Conservation (phyloP, 1,140 invertebrate genomes). For the Meloidogyne hapla region DNA sequence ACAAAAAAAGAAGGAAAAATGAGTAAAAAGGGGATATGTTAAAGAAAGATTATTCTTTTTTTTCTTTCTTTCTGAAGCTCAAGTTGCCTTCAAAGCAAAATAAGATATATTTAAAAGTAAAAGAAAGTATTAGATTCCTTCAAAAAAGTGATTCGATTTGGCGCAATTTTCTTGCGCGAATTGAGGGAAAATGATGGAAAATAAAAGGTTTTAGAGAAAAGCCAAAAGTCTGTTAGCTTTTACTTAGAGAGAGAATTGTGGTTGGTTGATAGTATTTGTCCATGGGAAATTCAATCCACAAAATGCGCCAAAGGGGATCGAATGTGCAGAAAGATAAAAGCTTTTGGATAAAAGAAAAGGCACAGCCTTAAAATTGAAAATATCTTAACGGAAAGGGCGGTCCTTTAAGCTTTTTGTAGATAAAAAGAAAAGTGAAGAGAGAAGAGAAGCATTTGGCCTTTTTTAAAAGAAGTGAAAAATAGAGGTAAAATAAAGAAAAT, state of each 20-base stretch:
- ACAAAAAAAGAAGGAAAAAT: neutral
- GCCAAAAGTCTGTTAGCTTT: neutral
- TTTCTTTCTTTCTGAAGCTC: neutral
- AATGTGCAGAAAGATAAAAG: neutral
- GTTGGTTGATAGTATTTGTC: neutral
- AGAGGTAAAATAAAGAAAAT: neutral
- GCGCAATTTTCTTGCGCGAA: neutral
- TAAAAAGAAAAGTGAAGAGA: neutral
- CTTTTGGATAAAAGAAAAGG: neutral
- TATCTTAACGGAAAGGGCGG: neutral
- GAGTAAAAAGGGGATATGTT: neutral
- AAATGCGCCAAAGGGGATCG: neutral
- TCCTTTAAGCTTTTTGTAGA: neutral
- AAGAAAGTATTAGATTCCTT: conserved; percentile 6
- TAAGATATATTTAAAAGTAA: neutral
- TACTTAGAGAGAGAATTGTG: no score
- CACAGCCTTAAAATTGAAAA: no score
- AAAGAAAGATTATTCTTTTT: neutral
- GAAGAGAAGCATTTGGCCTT: neutral
- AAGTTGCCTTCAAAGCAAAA: neutral
- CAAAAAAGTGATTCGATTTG: neutral
- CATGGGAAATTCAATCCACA: conserved; percentile 1
- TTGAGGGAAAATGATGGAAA: neutral
- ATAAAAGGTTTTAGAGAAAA: neutral
- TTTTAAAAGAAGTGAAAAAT: neutral